phyloP scores from a whole-genome alignment of 2,113 vertebrate genomes.

The Perca schrenkii region DNA sequence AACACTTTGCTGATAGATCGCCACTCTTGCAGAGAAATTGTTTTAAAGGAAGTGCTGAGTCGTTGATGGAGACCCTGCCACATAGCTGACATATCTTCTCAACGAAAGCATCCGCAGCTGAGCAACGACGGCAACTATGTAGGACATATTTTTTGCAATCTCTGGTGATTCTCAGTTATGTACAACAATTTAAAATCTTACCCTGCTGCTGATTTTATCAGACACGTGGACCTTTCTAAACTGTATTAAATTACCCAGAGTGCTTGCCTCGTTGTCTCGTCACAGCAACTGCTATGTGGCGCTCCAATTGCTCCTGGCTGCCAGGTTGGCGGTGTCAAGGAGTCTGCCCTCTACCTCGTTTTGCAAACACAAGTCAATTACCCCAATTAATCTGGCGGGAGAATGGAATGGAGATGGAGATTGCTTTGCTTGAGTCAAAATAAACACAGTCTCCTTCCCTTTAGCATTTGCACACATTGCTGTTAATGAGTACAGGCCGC shows the following conservation, averaged over 20 bases:
- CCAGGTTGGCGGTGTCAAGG: conserved; percentile 65
- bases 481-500: conserved; percentile 68
- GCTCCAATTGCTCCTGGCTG: conserved; percentile 76
- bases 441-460: conserved; percentile 63
- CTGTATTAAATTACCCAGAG: conserved; percentile 71
- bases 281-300: conserved; percentile 66
- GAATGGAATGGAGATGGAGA: conserved; percentile 74
- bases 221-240: conserved; percentile 51
- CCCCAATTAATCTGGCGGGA: conserved; percentile 74
- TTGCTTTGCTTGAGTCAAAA: conserved; percentile 79
- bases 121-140: conserved; percentile 1
- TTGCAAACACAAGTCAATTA: conserved; percentile 77
- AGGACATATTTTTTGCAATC: conserved; percentile 2
- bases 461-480: conserved; percentile 59
- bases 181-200: conserved; percentile 6
- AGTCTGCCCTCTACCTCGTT: conserved; percentile 67
- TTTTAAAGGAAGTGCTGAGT: conserved; percentile 73
- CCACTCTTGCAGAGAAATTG: conserved; percentile 62
- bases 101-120: conserved; percentile 25
- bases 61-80: conserved; percentile 62
- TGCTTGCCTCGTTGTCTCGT: conserved; percentile 68
- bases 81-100: conserved; percentile 59
- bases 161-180: conserved; percentile 24
- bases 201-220: conserved; percentile 56
- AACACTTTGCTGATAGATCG: conserved; percentile 74